Evolutionary conservation across 2,113 vertebrate genomes (phyloP).

Genomic region (Rafetus swinhoei): DNA sequence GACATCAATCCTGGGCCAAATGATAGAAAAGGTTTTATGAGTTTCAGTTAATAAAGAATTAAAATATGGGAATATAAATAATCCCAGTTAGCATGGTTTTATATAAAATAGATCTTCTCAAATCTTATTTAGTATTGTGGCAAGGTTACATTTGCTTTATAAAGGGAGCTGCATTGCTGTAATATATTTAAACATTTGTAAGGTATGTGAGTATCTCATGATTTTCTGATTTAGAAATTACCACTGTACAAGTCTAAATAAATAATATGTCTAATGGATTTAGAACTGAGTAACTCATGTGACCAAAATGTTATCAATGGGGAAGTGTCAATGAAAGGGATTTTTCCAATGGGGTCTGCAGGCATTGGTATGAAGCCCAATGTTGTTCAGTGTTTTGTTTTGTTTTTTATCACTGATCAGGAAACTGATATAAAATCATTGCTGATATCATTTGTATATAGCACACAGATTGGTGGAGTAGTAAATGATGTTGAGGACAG

Average conservation of each 20-base stretch:
- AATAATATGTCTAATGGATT: no score
- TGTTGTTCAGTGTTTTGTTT: background rate
- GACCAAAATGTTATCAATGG: background rate
- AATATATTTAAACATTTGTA: background rate
- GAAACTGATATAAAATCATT: background rate
- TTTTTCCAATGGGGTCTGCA: background rate
- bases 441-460: background rate
- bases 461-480: background rate
- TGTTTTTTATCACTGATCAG: background rate
- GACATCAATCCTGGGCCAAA: background rate
- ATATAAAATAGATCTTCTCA: background rate
- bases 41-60: no score
- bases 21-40: no score
- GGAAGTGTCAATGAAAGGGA: background rate
- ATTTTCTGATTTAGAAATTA: background rate
- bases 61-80: background rate
- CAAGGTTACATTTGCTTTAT: background rate
- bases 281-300: no score
- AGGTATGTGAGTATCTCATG: background rate
- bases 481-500: background rate
- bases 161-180: background rate
- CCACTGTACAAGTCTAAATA: background rate
- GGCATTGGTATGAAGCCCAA: background rate
- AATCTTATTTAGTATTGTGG: background rate
- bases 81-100: background rate